phyloP scores from a whole-genome alignment of 2,888 invertebrate genomes.

The Tiliacea aurago region DNA sequence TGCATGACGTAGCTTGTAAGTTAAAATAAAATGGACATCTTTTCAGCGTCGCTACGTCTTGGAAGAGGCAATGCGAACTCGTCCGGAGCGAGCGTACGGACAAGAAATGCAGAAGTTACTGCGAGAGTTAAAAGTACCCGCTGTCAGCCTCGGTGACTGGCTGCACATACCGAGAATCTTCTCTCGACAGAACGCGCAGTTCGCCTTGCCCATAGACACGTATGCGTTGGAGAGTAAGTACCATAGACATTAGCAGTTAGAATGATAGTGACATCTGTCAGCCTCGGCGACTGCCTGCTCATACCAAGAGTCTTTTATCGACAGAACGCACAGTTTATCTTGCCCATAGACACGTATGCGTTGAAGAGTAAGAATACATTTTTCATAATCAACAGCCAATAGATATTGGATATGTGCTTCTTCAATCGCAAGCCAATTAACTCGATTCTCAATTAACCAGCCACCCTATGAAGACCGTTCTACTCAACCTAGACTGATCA shows the following conservation, averaged over 20 bases:
- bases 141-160: constrained; percentile 90
- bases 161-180: constrained; percentile 94
- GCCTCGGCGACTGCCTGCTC: constrained; percentile 91
- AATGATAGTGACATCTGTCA: constrained; percentile 81
- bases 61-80: constrained; percentile 92
- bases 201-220: constrained; percentile 93
- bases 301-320: constrained; percentile 94
- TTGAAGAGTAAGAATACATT: constrained; percentile 72
- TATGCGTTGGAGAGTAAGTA: constrained; percentile 76
- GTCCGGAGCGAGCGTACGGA: constrained; percentile 83
- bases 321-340: constrained; percentile 93
- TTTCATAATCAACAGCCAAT: not conserved
- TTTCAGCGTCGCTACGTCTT: constrained; percentile 92
- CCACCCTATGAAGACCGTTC: not conserved
- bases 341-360: constrained; percentile 91
- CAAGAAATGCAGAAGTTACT: constrained; percentile 88
- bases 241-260: not conserved
- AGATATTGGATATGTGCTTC: not conserved
- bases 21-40: not conserved
- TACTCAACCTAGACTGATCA: not conserved
- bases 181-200: constrained; percentile 93
- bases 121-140: constrained; percentile 86
- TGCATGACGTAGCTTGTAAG: too few species aligned
- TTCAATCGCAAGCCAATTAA: not conserved
- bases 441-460: not conserved